Evolutionary conservation across 2,113 vertebrate genomes (phyloP).

Genomic region (Platichthys stellatus): DNA sequence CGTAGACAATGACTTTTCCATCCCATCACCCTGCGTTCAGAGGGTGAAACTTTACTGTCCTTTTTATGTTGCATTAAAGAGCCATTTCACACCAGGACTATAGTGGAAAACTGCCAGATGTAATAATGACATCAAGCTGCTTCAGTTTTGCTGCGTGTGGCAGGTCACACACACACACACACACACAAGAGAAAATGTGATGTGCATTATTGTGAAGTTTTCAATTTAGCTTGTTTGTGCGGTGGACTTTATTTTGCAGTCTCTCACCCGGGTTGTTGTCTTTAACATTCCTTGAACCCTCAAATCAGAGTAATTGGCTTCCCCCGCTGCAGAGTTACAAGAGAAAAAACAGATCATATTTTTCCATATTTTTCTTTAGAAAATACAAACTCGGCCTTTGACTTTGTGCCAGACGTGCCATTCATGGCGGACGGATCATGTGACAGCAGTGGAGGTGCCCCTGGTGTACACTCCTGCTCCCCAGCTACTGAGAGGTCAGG

Average conservation of each 20-base stretch:
- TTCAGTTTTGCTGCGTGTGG: conserved; percentile 5
- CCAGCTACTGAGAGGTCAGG: conserved; percentile 67
- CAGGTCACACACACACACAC: conserved; percentile 18
- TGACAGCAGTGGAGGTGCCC: conserved; percentile 46
- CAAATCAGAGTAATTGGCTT: conserved; percentile 28
- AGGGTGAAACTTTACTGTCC: conserved; percentile 12
- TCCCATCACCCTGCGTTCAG: conserved; percentile 42
- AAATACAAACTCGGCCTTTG: conserved; percentile 37
- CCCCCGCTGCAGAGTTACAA: neutral
- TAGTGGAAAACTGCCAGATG: conserved; percentile 3
- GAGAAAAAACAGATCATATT: conserved; percentile 1
- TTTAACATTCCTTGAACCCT: conserved; percentile 1
- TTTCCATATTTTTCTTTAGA: conserved; percentile 1
- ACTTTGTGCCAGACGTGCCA: conserved; percentile 6
- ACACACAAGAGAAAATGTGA: neutral
- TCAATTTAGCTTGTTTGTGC: conserved; percentile 11
- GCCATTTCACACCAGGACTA: neutral
- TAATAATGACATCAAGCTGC: conserved; percentile 35
- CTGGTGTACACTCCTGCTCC: conserved; percentile 31
- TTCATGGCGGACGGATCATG: conserved; percentile 8
- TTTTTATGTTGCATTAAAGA: conserved; percentile 24
- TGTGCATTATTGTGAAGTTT: conserved; percentile 14
- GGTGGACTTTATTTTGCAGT: conserved; percentile 16
- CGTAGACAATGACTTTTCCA: conserved; percentile 55
- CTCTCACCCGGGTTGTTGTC: conserved; percentile 12